Percentiles rank a stretch among this genome's conserved stretches.
These are phyloP conservation scores for Dione juno DNA, from an alignment of 2,888 invertebrate genomes.

Conservation along the genomic window DNA sequence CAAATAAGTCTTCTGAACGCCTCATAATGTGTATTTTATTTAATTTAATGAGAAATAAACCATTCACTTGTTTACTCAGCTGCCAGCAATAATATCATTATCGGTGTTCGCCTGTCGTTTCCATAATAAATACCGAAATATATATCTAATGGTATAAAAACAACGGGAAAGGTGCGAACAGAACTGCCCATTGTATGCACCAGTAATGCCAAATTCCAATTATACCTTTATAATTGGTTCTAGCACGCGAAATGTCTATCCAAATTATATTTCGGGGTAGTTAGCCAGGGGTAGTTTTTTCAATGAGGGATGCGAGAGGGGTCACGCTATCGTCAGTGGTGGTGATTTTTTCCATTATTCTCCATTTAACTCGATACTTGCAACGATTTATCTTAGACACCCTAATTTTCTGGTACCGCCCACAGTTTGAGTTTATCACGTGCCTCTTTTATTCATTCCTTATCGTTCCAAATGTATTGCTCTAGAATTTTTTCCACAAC, in stretches of 20 bases:
- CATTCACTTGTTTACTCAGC: constrained; percentile 17
- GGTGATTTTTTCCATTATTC: constrained; percentile 82
- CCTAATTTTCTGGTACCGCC: constrained; percentile 27
- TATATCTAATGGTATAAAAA: constrained; percentile 65
- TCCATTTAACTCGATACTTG: constrained; percentile 79
- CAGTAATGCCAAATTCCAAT: constrained; percentile 81
- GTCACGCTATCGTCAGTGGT: constrained; percentile 73
- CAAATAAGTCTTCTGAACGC: constrained; percentile 6
- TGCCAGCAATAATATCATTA: constrained; percentile 34
- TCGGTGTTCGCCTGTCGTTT: constrained; percentile 35
- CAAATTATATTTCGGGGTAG: constrained; percentile 69
- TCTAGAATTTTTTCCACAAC: too few relatives aligned
- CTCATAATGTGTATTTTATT: constrained; percentile 1
- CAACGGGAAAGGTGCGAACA: constrained; percentile 71
- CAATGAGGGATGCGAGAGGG: constrained; percentile 54
- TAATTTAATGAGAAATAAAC: constrained; percentile 29
- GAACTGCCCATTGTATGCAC: constrained; percentile 67
- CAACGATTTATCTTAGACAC: constrained; percentile 64
- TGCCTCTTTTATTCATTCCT: not conserved
- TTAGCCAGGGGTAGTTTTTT: constrained; percentile 66
- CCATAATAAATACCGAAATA: constrained; percentile 51
- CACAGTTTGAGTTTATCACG: not conserved
- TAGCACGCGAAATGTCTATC: constrained; percentile 82
- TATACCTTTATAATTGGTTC: constrained; percentile 70
- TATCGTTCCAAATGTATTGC: too few relatives aligned